These are phyloP conservation scores for Aphrophora alni DNA, from an alignment of 2,888 invertebrate genomes.

Conservation along the genomic window DNA sequence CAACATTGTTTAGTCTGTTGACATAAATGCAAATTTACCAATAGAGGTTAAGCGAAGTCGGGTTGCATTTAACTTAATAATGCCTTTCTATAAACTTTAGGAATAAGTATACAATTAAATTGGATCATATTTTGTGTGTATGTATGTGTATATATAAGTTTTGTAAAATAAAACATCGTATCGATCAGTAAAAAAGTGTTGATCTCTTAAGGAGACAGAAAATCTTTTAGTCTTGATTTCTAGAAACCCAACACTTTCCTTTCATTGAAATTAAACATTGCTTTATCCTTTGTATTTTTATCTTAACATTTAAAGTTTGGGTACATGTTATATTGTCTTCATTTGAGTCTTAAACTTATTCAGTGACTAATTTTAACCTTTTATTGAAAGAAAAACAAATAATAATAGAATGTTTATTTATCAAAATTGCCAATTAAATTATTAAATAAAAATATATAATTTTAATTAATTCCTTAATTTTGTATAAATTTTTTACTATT, in stretches of 20 bases:
- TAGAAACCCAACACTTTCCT: not conserved
- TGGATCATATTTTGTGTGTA: not conserved
- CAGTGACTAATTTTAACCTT: too few relatives aligned
- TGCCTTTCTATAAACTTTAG: not conserved
- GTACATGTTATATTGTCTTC: too few relatives aligned
- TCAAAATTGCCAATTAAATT: too few relatives aligned
- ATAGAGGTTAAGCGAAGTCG: slow-evolving; percentile 2
- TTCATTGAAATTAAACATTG: not conserved
- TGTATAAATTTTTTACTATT: too few relatives aligned
- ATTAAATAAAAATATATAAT: too few relatives aligned
- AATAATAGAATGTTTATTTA: too few relatives aligned
- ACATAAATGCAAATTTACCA: slow-evolving; percentile 27
- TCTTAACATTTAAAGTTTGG: too few relatives aligned
- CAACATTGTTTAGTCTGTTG: not conserved
- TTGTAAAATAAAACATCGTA: not conserved
- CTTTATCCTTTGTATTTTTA: too few relatives aligned
- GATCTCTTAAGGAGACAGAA: too few relatives aligned
- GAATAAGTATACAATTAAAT: slow-evolving; percentile 4
- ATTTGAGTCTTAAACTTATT: too few relatives aligned
- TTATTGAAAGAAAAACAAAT: too few relatives aligned
- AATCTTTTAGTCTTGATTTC: not conserved
- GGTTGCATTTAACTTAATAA: not conserved
- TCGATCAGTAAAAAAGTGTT: not conserved
- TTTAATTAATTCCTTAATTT: too few relatives aligned
- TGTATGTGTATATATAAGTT: not conserved